A percentile compares a stretch with the other conserved stretches of the same genome.
Evolutionary conservation across 2,797 vertebrate genomes (phyloP).

Genomic region (Paratrypauchen microcephalus): DNA sequence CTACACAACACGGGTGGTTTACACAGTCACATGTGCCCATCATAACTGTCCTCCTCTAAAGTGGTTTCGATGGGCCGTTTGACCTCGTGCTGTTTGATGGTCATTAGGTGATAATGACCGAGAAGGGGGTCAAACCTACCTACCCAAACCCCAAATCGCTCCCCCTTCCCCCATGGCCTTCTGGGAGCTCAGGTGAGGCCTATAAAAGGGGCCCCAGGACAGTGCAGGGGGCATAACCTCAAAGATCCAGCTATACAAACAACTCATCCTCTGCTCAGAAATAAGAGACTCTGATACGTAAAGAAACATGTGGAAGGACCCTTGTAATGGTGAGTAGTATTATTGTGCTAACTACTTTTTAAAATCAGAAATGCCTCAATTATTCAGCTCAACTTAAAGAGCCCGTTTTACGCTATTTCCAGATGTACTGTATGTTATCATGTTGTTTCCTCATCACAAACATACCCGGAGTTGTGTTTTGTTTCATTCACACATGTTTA

Average conservation of each 20-base stretch:
- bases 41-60: constrained; percentile 5
- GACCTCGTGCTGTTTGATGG: constrained; percentile 47
- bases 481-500: too few species aligned
- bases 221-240: constrained; percentile 32
- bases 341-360: not conserved
- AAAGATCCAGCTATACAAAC: constrained; percentile 36
- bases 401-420: too few species aligned
- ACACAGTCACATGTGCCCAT: not conserved
- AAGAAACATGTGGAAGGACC: constrained; percentile 74
- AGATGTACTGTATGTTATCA: too few species aligned
- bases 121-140: constrained; percentile 4
- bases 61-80: constrained; percentile 53
- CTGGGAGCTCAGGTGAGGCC: constrained; percentile 45
- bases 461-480: too few species aligned
- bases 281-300: constrained; percentile 12
- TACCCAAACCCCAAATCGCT: constrained; percentile 17
- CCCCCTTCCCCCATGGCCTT: constrained; percentile 25
- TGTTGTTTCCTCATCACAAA: too few species aligned
- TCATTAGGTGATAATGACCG: constrained; percentile 46
- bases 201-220: constrained; percentile 57
- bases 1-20: not conserved
- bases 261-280: constrained; percentile 14
- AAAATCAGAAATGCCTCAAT: not conserved
- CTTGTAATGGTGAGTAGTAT: constrained; percentile 63
- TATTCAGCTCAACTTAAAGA: not conserved